Base-by-base conservation (phyloP, 2,797 vertebrate species). In the Podargus strigoides region DNA sequence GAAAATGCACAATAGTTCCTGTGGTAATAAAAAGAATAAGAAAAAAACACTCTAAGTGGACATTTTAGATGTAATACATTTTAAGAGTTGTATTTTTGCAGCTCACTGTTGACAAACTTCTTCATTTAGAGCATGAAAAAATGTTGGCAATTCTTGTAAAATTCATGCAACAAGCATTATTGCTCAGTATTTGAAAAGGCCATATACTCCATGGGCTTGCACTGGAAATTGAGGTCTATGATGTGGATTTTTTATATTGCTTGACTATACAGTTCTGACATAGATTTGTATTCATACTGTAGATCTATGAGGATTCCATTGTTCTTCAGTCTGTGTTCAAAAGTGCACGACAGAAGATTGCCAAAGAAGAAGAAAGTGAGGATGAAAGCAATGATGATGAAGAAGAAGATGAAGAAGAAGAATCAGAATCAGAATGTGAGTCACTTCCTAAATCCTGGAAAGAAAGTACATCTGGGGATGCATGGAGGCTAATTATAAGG, bases 231-330 rank as follows among this genome's bases (percentile, higher is more conserved):
- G 36, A 56, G 12, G 47, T 87, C 30, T 79, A 1, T 74, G 34
- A 46, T 94, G 14, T 67, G 50, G 90, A 73, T 92, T 90, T 80
- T 76, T 95, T 30, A 56, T 86, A 55, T 4, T 76, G 32, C 37
- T 77, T 84, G 39, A 82, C n/a, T 87, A 42, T 37, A 39, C 46
- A 32, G 22, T 87, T 82, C 64, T 97, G 84, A 97, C 46, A 23
- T n/a, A 47, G 44, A 12, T 89, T 88, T 81, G 12, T 84, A 69
- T 83, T 85, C 49, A 41, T 92, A 23, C 63, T 90, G n/a, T 96
- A 99, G 99, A 99, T 99, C 96, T 99, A 99, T 34, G 99, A 99
- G 91, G 99, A 99, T 97, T 99, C 99, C 90, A 99, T 99, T 60
- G 99, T 99, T 94, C 98, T 99, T 56, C 99, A 99, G 97, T 99